These are phyloP conservation scores for Discoglossus pictus DNA, from an alignment of 2,797 vertebrate genomes.

Conservation along the genomic window DNA sequence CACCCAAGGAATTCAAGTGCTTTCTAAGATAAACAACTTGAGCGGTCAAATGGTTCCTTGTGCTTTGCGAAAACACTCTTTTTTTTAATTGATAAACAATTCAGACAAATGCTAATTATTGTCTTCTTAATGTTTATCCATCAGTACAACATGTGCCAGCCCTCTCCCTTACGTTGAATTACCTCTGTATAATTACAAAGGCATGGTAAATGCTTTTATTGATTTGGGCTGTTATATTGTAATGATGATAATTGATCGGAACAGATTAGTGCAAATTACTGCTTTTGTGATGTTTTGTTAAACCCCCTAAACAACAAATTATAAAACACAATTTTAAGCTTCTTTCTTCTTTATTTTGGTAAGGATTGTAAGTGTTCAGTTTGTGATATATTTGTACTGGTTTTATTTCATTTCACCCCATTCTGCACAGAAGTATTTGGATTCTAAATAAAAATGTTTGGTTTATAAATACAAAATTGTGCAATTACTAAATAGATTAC, in stretches of 20 bases:
- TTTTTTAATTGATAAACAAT: conserved; percentile 5
- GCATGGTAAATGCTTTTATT: conserved; percentile 30
- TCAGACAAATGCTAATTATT: background rate
- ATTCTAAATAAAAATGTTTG: too few relatives aligned
- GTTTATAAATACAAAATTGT: too few relatives aligned
- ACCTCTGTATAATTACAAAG: conserved; percentile 27
- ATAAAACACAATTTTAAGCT: background rate
- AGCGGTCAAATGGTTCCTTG: too few relatives aligned
- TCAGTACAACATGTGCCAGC: background rate
- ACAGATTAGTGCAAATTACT: conserved; percentile 11
- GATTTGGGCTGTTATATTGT: conserved; percentile 35
- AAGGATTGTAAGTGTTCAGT: background rate
- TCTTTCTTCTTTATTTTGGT: conserved; percentile 3
- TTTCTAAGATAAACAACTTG: too few relatives aligned
- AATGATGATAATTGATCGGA: conserved; percentile 30
- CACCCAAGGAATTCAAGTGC: too few relatives aligned
- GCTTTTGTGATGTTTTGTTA: conserved; percentile 7
- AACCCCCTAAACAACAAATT: background rate
- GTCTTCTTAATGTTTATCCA: background rate
- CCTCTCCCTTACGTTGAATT: background rate
- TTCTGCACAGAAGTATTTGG: too few relatives aligned
- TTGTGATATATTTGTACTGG: background rate
- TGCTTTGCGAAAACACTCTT: too few relatives aligned
- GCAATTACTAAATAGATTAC: too few relatives aligned
- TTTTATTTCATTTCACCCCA: background rate